phyloP scores from a whole-genome alignment of 2,113 vertebrate species.

The Motacilla tschutschensis region DNA sequence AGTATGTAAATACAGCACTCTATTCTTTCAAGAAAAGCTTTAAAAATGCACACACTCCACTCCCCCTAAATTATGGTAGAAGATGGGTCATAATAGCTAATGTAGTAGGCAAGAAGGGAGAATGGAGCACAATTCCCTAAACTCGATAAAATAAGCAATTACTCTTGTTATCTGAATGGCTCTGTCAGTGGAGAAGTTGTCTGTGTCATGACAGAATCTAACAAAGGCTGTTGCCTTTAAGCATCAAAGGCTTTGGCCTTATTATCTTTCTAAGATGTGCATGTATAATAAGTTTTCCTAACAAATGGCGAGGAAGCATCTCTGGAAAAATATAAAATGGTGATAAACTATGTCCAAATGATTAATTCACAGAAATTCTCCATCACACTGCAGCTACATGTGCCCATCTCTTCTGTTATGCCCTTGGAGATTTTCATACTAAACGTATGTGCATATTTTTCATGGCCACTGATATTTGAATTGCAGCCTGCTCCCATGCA shows the following conservation, averaged over 20 bases:
- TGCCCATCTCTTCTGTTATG: constrained; percentile 88
- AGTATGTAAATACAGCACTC: constrained; percentile 43
- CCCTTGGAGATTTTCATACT: constrained; percentile 93
- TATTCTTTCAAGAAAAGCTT: constrained; percentile 62
- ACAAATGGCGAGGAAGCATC: constrained; percentile 71
- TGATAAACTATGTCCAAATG: constrained; percentile 87
- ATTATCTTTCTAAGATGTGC: constrained; percentile 68
- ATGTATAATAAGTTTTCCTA: constrained; percentile 72
- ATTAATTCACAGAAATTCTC: constrained; percentile 84
- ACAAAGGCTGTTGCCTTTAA: constrained; percentile 70
- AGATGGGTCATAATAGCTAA: constrained; percentile 69
- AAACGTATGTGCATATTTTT: constrained; percentile 99
- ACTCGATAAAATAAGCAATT: constrained; percentile 78
- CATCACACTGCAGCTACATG: constrained; percentile 82
- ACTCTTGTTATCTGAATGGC: constrained; percentile 67
- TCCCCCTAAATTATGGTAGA: constrained; percentile 69
- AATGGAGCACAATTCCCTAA: constrained; percentile 66
- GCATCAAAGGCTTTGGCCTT: constrained; percentile 65
- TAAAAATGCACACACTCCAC: constrained; percentile 53
- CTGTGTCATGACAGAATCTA: constrained; percentile 64
- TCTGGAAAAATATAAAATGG: constrained; percentile 83
- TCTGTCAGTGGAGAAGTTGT: constrained; percentile 56
- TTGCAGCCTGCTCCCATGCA: constrained; percentile 85
- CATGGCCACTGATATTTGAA: constrained; percentile 94
- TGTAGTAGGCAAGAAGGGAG: constrained; percentile 70